Base-by-base conservation (phyloP, 2,888 invertebrate genomes). In the Himalopsyche tibetana region DNA sequence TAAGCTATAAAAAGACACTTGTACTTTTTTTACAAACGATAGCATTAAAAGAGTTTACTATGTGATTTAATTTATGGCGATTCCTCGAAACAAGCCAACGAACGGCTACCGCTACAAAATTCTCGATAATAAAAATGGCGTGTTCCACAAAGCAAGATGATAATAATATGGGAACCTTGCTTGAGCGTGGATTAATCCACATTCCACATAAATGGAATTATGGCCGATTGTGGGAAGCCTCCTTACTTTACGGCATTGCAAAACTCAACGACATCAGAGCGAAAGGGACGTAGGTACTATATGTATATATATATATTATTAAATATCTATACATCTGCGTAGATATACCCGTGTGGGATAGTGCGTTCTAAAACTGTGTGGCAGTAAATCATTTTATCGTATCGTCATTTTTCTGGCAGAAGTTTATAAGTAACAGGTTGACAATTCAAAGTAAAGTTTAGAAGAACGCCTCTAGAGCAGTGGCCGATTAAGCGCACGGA, bases 161-260 rank as follows among this genome's bases (percentile, higher is more conserved):
- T 51, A 51, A 51, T 86, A 81, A 84, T 80, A 83, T 36, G 74
- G 74, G 38, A 74, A 36, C 84, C 84, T 80, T 83, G 83, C 86
- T 86, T 86, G 80, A 86, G 81, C 84, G 84, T 84, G 86, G 86
- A 86, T 86, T 83, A 83, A 83, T 86, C 86, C 86, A 74, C 74
- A 74, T 74, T 74, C 74, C 74, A 86, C 86, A 86, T 86, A 86
- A 86, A 86, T 86, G 86, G 86, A 84, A 83, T 86, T 86, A 86
- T 83, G 86, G 86, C 83, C 86, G 83, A 84, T 86, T 86, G 83
- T 69, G 86, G 74, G 85, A 85, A 80, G 74, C 74, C 74, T 74
- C 74, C 74, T 74, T 74, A 74, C 83, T 85, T 85, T 85, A 85
- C 83, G 85, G 85, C 85, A 83, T 85, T 85, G 82, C 74, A 74